Percentiles rank a stretch among this genome's conserved stretches.
phyloP scores from a whole-genome alignment of 2,113 vertebrate genomes.

The Rhea americana region DNA sequence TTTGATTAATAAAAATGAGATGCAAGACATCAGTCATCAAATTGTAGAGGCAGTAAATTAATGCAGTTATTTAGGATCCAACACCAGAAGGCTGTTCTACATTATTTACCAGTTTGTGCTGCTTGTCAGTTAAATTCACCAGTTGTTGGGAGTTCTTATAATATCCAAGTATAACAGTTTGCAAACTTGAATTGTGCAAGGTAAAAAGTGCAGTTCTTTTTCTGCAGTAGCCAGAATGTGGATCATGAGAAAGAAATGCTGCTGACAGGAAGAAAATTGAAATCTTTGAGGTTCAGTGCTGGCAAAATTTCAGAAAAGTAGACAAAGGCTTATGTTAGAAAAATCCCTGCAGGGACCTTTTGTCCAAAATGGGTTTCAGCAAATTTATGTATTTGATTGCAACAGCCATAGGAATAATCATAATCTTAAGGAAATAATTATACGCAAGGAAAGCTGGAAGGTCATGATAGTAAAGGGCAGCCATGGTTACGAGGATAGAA shows the following conservation, averaged over 20 bases:
- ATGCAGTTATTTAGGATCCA: neutral
- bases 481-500: neutral
- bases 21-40: neutral
- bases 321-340: neutral
- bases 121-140: neutral
- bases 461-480: neutral
- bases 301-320: slow-evolving; percentile 50
- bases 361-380: neutral
- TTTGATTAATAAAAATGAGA: slow-evolving; percentile 7
- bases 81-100: neutral
- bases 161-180: neutral
- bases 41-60: neutral
- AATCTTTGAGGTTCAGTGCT: slow-evolving; percentile 35
- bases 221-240: neutral
- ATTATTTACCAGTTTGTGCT: neutral
- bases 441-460: neutral
- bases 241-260: slow-evolving; percentile 3
- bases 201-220: neutral
- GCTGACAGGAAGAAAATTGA: slow-evolving; percentile 43
- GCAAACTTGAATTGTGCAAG: neutral
- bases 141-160: neutral
- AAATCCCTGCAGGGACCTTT: neutral
- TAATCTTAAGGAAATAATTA: neutral
- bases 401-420: neutral
- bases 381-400: slow-evolving; percentile 22